Base-by-base conservation (phyloP, 2,797 vertebrate species). In the Brachymystax lenok region DNA sequence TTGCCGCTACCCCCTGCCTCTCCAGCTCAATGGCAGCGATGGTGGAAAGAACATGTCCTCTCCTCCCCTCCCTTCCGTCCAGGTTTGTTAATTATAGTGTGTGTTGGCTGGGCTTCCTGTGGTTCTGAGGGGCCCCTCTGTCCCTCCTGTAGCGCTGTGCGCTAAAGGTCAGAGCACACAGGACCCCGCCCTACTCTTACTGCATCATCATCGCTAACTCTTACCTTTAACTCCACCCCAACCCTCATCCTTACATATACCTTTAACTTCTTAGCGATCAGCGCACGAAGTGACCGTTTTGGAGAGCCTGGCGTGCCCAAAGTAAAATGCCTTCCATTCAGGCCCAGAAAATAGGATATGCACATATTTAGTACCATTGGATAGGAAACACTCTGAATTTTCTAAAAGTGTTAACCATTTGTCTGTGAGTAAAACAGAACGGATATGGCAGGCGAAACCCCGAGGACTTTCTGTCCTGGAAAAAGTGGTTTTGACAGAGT, bases 21-120 rank as follows among this genome's bases (percentile, higher is more conserved):
- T 78, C 33, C 73, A 81, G 83, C 70, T 77, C 79, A 69, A 27
- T 71, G 24, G 81, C 75, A 80, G 28, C 52, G 77, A 70, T 28
- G 61, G 56, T 61, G 12, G 40, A 46, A 46, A 46, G 40, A 46
- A 54, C 59, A 7, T 2, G 17, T 4, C n/a, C 59, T 12, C 40
- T 10, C 40, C 40, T 61, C 19, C n/a, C n/a, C n/a, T 54, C 16
- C 59, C 17, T 7, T 61, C 59, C 59, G 5, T 10, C 17, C 59
- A 46, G 40, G 40, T 46, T 46, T 12, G 40, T 46, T 61, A 61
- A 63, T 63, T 63, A 63, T 63, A 7, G 40, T 46, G 59, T 63
- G 59, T 63, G 59, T 24, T 63, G 40, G 40, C 40, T 46, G 40
- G 61, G 61, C 61, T 5, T 27, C 24, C 61, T 64, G 21, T 10